Evolutionary conservation across 1,140 invertebrate genomes (phyloP).

Genomic region (Drosophila takahashii): DNA sequence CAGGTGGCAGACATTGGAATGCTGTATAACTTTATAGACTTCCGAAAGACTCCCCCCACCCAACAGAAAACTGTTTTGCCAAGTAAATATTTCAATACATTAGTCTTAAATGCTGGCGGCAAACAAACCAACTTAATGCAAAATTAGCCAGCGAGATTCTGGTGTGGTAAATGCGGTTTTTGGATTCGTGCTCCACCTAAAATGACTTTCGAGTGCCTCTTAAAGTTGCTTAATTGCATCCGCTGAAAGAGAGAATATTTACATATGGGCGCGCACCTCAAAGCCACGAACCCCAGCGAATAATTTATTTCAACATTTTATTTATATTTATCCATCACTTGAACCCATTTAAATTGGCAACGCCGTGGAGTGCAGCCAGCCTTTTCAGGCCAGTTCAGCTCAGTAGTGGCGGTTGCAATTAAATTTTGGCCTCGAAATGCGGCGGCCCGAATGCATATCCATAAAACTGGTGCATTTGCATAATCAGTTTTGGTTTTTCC

Average conservation of each 20-base stretch:
- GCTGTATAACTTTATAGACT: constrained; percentile 39
- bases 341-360: constrained; percentile 40
- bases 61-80: constrained; percentile 8
- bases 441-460: constrained; percentile 12
- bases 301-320: constrained; percentile 47
- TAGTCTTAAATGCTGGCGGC: constrained; percentile 9
- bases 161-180: constrained; percentile 7
- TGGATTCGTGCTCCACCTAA: background rate
- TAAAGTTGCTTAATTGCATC: constrained; percentile 44
- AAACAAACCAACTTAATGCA: background rate
- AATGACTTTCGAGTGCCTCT: constrained; percentile 14
- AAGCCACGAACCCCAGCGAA: constrained; percentile 23
- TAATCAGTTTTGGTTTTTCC: constrained; percentile 48
- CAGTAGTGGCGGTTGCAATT: constrained; percentile 24
- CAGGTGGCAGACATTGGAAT: constrained; percentile 36
- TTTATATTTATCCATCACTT: constrained; percentile 53
- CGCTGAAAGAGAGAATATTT: constrained; percentile 25
- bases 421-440: constrained; percentile 32
- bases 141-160: constrained; percentile 1
- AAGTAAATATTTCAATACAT: constrained; percentile 43
- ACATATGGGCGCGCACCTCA: constrained; percentile 26
- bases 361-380: background rate
- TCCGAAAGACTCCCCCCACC: constrained; percentile 3
- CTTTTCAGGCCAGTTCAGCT: constrained; percentile 30
- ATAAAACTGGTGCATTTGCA: constrained; percentile 39